Base-by-base conservation (phyloP, 2,888 invertebrate species). In the Hyposoter dolosus region DNA sequence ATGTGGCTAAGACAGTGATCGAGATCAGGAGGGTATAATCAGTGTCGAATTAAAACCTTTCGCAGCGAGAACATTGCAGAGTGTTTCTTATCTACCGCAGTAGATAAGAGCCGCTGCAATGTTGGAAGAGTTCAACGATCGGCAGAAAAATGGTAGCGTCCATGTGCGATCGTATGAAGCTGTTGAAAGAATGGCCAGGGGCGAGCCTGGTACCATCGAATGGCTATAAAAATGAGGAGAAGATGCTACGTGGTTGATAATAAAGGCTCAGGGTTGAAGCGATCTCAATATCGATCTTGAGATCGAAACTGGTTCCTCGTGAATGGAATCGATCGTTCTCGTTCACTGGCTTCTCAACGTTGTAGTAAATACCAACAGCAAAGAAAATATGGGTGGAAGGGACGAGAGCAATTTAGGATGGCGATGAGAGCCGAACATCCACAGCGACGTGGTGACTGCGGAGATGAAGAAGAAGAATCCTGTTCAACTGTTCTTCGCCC, bases 281-380 rank as follows among this genome's bases (percentile, higher is more conserved):
- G 66, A 81, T 81, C 65, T 53, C 23, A 50, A 32, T 53, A 40
- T 66, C 32, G 82, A 76, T 69, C 77, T 63, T 72, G 19, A 71
- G 72, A 78, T 83, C 72, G 66, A 43, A 78, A 83, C 83, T 74
- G 83, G 83, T 83, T 83, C 72, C 66, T 19, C 83, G 72, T 74
- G 66, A 83, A 74, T 78, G 72, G 72, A 83, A 83, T 72, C 32
- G 77, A 78, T 78, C 71, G n/a, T 63, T 63, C 56, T 60, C 56
- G 65, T 66, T 63, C 45, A 7, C 12, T 50, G 63, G 56, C 45
- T 65, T 40, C 63, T 56, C 60, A n/a, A n/a, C 35, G 17, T 5
- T n/a, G 7, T 50, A 76, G 45, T 47, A 50, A 71, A 56, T 43
- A 32, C 32, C 60, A 69, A 40, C 60, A 77, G 28, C 76, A n/a